Conservation (phyloP, 2,888 invertebrate species). For the Ichneumoninae sp. region DNA sequence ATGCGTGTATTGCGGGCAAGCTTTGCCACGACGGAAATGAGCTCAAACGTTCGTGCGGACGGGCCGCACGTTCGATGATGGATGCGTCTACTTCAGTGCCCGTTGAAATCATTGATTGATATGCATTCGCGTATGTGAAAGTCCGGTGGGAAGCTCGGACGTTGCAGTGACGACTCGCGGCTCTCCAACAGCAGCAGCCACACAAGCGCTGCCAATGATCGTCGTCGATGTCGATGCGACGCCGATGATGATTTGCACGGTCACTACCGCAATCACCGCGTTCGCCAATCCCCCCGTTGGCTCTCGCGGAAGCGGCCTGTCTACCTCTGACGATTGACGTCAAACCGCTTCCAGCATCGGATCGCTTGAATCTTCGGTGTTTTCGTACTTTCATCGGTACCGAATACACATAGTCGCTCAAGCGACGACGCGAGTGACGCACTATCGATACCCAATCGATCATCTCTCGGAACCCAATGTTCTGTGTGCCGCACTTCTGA, state of each 20-base stretch:
- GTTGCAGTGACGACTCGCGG: conserved; percentile 72
- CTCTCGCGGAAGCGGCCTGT: conserved; percentile 23
- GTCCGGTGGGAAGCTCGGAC: conserved; percentile 1
- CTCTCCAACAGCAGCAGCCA: conserved; percentile 69
- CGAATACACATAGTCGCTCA: conserved; percentile 89
- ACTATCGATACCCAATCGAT: conserved; percentile 93
- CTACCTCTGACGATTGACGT: conserved; percentile 36
- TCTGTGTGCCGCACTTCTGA: background rate
- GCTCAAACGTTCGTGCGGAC: conserved; percentile 42
- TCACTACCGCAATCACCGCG: conserved; percentile 38
- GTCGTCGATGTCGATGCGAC: conserved; percentile 33
- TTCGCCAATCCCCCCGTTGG: conserved; percentile 21
- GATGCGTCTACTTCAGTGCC: conserved; percentile 33
- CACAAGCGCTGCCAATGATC: conserved; percentile 59
- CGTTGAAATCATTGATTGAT: conserved; percentile 58
- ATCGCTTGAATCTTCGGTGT: conserved; percentile 84
- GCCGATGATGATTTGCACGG: conserved; percentile 46
- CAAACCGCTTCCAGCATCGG: conserved; percentile 55
- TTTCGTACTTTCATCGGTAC: conserved; percentile 88
- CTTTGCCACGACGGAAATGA: conserved; percentile 44
- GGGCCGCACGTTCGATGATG: conserved; percentile 37
- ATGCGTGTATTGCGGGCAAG: conserved; percentile 19
- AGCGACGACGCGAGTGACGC: conserved; percentile 89
- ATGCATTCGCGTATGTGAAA: conserved; percentile 27
- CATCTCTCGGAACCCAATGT: conserved; percentile 84